These are phyloP conservation scores for Pogonognathellus flavescens DNA, from an alignment of 1,140 invertebrate species.

Conservation along the genomic window DNA sequence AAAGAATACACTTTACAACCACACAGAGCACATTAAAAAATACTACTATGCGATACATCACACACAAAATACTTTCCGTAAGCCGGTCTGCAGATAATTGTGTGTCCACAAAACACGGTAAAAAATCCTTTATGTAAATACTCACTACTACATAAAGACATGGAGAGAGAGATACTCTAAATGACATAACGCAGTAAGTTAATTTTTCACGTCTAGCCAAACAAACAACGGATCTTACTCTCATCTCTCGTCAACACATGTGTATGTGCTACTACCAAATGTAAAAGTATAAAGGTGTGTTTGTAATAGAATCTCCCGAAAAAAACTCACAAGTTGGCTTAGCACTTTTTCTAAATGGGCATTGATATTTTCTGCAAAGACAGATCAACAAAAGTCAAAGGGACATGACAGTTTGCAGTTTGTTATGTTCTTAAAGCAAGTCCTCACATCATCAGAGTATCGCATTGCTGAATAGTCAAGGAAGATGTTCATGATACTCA, in stretches of 20 bases:
- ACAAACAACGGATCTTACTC: neutral
- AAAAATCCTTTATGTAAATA: conserved; percentile 17
- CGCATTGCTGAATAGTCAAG: neutral
- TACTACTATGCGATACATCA: too few relatives aligned
- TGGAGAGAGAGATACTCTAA: neutral
- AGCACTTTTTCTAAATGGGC: neutral
- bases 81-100: too few relatives aligned
- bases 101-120: neutral
- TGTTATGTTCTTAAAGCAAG: neutral
- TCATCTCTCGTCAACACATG: neutral
- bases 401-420: conserved; percentile 10
- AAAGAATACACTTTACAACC: too few relatives aligned
- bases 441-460: too few relatives aligned
- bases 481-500: neutral
- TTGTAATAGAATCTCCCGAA: too few relatives aligned
- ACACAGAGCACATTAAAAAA: too few relatives aligned
- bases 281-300: too few relatives aligned
- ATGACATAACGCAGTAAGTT: neutral
- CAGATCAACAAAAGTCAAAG: conserved; percentile 33
- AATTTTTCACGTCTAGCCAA: conserved; percentile 9
- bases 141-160: neutral
- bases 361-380: neutral
- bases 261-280: neutral
- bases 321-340: too few relatives aligned
- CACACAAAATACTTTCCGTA: too few relatives aligned